phyloP scores from a whole-genome alignment of 1,140 invertebrate genomes.

The Lysiphlebus fabarum region DNA sequence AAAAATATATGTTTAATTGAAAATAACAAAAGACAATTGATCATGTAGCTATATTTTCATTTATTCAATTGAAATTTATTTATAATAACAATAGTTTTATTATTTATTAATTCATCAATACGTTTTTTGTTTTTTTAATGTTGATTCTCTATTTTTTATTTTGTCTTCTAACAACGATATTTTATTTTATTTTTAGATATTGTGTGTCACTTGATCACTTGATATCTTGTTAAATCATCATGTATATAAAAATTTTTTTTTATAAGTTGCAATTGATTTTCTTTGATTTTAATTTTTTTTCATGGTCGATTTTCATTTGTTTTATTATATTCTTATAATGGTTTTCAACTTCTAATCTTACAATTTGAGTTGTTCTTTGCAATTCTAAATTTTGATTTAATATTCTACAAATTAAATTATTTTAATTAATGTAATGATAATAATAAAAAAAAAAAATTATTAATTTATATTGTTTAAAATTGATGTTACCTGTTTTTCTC shows the following conservation, averaged over 20 bases:
- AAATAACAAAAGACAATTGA: too few relatives aligned
- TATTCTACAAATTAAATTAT: constrained; percentile 33
- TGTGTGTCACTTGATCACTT: constrained; percentile 75
- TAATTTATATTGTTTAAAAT: constrained; percentile 1
- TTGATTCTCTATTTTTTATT: constrained; percentile 58
- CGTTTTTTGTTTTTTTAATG: constrained; percentile 65
- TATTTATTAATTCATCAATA: constrained; percentile 55
- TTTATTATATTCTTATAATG: constrained; percentile 55
- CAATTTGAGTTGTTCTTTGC: constrained; percentile 54
- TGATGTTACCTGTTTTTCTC: constrained; percentile 59
- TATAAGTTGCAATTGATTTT: constrained; percentile 62
- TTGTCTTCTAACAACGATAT: constrained; percentile 48
- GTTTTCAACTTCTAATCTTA: constrained; percentile 56
- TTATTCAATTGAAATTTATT: constrained; percentile 42
- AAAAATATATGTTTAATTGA: too few relatives aligned
- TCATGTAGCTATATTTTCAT: too few relatives aligned
- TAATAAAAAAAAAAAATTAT: too few relatives aligned
- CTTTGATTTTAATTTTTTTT: constrained; percentile 60
- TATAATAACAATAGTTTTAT: constrained; percentile 54
- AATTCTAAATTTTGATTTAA: constrained; percentile 56
- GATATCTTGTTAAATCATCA: constrained; percentile 73
- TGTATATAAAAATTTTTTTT: constrained; percentile 64
- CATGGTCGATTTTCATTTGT: constrained; percentile 61
- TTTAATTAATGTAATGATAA: not conserved
- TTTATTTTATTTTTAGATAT: constrained; percentile 63